Evolutionary conservation across 2,888 invertebrate species (phyloP).

Genomic region (Taphrorychus bicolor): DNA sequence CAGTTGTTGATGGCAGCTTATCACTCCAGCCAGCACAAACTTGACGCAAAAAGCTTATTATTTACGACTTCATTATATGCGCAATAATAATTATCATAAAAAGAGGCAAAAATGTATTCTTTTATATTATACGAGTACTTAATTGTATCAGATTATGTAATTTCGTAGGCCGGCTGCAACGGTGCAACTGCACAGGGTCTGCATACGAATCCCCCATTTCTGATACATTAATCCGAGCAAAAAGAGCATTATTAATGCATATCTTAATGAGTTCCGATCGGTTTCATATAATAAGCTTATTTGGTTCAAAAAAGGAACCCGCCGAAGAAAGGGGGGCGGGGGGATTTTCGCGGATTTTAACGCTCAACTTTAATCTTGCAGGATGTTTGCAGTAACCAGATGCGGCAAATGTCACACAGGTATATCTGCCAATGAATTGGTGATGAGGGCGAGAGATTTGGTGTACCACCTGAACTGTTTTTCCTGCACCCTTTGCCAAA

Average conservation of each 20-base stretch:
- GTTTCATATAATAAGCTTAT: neutral
- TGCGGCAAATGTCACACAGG: conserved; percentile 86
- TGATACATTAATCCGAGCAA: neutral
- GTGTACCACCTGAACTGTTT: conserved; percentile 92
- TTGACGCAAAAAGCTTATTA: neutral
- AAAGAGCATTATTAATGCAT: neutral
- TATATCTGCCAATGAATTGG: conserved; percentile 86
- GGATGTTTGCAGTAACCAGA: conserved; percentile 84
- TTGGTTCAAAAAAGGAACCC: neutral
- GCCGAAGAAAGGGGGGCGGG: no score
- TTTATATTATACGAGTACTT: no score
- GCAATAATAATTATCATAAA: neutral
- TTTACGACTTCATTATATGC: conserved; percentile 1
- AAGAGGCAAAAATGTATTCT: neutral
- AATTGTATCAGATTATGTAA: neutral
- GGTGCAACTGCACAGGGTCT: neutral
- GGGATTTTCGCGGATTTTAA: neutral
- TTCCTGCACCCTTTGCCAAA: conserved; percentile 84
- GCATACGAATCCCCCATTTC: neutral
- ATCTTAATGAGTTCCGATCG: neutral
- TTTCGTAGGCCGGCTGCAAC: neutral
- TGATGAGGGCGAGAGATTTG: conserved; percentile 87
- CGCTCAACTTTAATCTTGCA: conserved; percentile 55
- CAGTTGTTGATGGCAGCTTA: neutral
- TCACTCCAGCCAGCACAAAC: no score